Evolutionary conservation across 1,140 invertebrate species (phyloP).

Genomic region (Cotesia typhae): DNA sequence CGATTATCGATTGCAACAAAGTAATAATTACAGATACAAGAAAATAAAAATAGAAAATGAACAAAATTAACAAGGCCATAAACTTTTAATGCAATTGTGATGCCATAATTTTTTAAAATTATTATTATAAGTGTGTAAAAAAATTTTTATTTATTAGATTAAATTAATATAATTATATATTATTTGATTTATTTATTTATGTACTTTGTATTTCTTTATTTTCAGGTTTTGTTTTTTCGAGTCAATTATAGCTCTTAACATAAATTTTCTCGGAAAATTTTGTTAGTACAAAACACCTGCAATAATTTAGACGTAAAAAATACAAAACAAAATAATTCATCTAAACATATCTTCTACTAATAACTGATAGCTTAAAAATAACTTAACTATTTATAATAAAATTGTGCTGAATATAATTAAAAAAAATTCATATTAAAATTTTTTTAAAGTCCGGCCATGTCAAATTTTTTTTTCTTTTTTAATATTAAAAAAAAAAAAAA

Average conservation of each 20-base stretch:
- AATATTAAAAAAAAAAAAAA: slow-evolving; percentile 4
- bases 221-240: neutral
- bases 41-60: too few relatives aligned
- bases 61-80: slow-evolving; percentile 12
- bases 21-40: too few relatives aligned
- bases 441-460: neutral
- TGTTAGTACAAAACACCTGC: slow-evolving; percentile 11
- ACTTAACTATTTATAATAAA: too few relatives aligned
- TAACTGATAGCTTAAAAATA: neutral
- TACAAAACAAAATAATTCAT: neutral
- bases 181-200: slow-evolving; percentile 28
- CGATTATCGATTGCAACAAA: too few relatives aligned
- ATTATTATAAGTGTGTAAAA: slow-evolving; percentile 21
- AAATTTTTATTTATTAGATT: slow-evolving; percentile 40
- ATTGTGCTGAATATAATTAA: too few relatives aligned
- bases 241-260: too few relatives aligned
- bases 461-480: neutral
- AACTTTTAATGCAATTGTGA: slow-evolving; percentile 48
- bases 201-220: slow-evolving; percentile 13
- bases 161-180: slow-evolving; percentile 25
- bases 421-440: neutral
- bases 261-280: slow-evolving; percentile 3
- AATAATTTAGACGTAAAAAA: slow-evolving; percentile 8
- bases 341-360: slow-evolving; percentile 3
- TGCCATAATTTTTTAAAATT: slow-evolving; percentile 44